Evolutionary conservation across 2,888 invertebrate genomes (phyloP).

Genomic region (Julus scanicus): DNA sequence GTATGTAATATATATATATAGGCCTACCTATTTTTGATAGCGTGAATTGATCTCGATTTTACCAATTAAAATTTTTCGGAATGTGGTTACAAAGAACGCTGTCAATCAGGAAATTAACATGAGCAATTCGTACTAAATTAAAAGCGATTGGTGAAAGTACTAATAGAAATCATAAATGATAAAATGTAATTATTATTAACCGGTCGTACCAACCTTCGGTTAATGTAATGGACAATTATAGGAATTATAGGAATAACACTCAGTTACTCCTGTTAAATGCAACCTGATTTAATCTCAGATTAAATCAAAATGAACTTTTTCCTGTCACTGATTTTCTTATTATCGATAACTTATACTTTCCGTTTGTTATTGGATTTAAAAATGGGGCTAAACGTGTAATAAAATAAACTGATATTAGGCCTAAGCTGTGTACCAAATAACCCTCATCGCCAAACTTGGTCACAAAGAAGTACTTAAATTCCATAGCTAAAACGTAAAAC

Average conservation of each 20-base stretch:
- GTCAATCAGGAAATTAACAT: background rate
- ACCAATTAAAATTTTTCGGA: background rate
- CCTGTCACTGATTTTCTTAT: background rate
- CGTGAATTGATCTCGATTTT: background rate
- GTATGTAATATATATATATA: background rate
- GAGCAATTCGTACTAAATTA: background rate
- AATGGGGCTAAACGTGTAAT: background rate
- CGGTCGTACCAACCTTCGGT: background rate
- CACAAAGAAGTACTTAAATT: background rate
- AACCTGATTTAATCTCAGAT: background rate
- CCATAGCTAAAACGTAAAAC: background rate
- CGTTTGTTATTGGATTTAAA: background rate
- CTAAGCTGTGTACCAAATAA: slow-evolving; percentile 30
- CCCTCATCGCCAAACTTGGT: slow-evolving; percentile 5
- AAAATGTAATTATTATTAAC: background rate
- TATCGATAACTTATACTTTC: background rate
- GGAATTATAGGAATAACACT: background rate
- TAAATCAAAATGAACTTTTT: background rate
- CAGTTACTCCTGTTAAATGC: background rate
- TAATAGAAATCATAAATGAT: background rate
- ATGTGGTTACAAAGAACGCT: background rate
- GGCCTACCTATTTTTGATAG: background rate
- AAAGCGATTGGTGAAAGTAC: background rate
- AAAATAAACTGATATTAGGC: slow-evolving; percentile 3
- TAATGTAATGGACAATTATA: background rate